These are phyloP conservation scores for Anoura caudifer DNA, from an alignment of 2,113 vertebrate genomes.

Conservation along the genomic window DNA sequence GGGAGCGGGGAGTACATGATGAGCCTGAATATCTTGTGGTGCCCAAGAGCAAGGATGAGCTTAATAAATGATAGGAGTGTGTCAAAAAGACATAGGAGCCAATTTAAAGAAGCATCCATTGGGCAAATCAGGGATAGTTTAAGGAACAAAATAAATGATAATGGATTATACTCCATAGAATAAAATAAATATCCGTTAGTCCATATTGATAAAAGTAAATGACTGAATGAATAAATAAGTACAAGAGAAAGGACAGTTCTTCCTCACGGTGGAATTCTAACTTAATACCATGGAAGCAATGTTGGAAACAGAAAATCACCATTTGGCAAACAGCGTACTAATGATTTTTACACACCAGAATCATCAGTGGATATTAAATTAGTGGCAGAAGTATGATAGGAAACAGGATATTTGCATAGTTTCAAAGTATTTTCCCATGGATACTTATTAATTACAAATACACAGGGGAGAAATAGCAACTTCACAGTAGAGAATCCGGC, in stretches of 20 bases:
- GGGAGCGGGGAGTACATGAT: background rate
- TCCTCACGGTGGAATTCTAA: background rate
- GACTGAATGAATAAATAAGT: background rate
- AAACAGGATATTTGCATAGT: background rate
- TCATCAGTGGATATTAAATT: background rate
- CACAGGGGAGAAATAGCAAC: background rate
- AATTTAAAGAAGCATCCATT: background rate
- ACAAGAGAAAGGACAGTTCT: background rate
- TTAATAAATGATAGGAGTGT: background rate
- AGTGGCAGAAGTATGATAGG: background rate
- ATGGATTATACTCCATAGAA: background rate
- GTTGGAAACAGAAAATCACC: background rate
- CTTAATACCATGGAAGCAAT: background rate
- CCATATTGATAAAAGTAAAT: background rate
- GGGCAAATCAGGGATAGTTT: background rate
- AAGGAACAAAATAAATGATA: constrained; percentile 6
- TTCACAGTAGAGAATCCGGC: background rate
- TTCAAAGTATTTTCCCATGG: background rate
- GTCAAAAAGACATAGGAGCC: background rate
- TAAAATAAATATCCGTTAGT: background rate
- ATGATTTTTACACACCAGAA: background rate
- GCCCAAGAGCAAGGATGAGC: background rate
- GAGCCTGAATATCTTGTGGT: background rate
- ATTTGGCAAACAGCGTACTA: background rate
- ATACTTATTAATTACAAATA: background rate